These are phyloP conservation scores for Neocrepidodera transversa DNA, from an alignment of 2,888 invertebrate genomes.

Conservation along the genomic window DNA sequence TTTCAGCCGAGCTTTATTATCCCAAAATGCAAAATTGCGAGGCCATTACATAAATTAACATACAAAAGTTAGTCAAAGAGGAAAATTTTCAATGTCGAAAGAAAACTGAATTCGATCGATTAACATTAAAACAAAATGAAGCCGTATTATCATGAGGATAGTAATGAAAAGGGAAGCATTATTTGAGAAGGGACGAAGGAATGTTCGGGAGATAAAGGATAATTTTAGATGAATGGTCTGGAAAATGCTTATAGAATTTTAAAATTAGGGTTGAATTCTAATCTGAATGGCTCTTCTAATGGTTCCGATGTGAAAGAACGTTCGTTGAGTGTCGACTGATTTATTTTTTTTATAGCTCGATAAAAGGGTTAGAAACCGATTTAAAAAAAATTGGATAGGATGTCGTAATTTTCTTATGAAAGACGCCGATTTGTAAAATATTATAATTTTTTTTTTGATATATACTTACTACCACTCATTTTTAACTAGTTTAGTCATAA, in stretches of 20 bases:
- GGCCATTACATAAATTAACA: too few relatives aligned
- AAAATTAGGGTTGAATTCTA: constrained; percentile 17
- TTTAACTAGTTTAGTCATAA: too few relatives aligned
- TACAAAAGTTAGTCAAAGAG: too few relatives aligned
- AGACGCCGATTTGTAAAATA: too few relatives aligned
- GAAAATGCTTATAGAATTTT: constrained; percentile 25
- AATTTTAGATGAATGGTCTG: constrained; percentile 20
- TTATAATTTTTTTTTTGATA: too few relatives aligned
- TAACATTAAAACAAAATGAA: constrained; percentile 21
- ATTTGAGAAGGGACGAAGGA: constrained; percentile 20
- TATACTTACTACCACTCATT: too few relatives aligned
- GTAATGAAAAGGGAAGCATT: constrained; percentile 18
- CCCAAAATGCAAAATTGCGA: too few relatives aligned
- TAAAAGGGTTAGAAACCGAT: neutral
- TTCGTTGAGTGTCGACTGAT: constrained; percentile 2
- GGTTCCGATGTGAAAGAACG: constrained; percentile 4
- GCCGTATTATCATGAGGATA: constrained; percentile 16
- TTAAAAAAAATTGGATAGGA: neutral
- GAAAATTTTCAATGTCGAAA: too few relatives aligned
- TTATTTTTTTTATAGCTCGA: constrained; percentile 1
- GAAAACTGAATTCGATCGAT: constrained; percentile 18
- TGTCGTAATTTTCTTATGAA: too few relatives aligned
- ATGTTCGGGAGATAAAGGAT: constrained; percentile 16
- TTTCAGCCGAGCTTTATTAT: too few relatives aligned
- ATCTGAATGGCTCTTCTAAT: constrained; percentile 11